These are phyloP conservation scores for Sminthurides aquaticus DNA, from an alignment of 2,888 invertebrate species.

Conservation along the genomic window DNA sequence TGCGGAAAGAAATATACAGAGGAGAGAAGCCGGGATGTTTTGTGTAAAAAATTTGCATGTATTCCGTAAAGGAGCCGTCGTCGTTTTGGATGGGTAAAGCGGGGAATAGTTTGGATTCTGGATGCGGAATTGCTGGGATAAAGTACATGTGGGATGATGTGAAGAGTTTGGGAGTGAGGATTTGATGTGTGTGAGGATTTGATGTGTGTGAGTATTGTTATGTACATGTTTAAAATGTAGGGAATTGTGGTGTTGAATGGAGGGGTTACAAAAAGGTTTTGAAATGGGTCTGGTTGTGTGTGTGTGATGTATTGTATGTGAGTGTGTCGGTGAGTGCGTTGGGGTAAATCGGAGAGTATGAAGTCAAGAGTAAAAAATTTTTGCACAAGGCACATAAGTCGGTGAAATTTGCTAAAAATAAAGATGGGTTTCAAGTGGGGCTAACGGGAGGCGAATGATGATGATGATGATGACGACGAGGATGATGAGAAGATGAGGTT, in stretches of 20 bases:
- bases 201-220: constrained; percentile 2
- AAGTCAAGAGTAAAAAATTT: constrained; percentile 19
- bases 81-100: too few species aligned
- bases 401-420: constrained; percentile 26
- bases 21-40: too few species aligned
- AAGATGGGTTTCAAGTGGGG: constrained; percentile 15
- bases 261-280: background rate
- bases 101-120: too few species aligned
- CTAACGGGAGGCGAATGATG: background rate
- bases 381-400: constrained; percentile 23
- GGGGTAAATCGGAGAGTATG: background rate
- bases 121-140: too few species aligned
- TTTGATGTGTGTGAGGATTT: constrained; percentile 3
- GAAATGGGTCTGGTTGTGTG: background rate
- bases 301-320: too few species aligned
- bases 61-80: too few species aligned
- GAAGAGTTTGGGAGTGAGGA: background rate
- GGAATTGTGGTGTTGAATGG: background rate
- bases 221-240: background rate
- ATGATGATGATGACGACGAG: background rate
- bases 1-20: too few species aligned
- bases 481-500: too few species aligned
- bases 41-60: too few species aligned
- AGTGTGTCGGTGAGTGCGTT: background rate
- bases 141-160: background rate